phyloP scores from a whole-genome alignment of 1,140 invertebrate species.

The Platorchestia sp. region DNA sequence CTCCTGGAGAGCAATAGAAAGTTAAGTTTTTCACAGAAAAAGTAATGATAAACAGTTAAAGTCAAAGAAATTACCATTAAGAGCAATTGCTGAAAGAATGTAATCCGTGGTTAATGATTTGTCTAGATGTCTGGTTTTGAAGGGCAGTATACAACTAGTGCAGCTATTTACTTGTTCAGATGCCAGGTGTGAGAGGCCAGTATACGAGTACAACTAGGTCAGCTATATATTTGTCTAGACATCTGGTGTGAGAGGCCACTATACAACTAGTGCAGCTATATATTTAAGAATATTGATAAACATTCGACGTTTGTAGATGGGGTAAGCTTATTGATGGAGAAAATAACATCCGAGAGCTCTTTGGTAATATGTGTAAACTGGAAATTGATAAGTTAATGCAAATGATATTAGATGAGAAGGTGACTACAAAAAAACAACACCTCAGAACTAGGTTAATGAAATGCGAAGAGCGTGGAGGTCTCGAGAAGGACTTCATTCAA shows the following conservation, averaged over 20 bases:
- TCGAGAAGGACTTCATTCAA: neutral
- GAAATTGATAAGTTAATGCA: neutral
- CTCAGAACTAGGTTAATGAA: neutral
- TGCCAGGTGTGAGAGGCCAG: no score
- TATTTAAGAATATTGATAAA: neutral
- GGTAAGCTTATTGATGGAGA: neutral
- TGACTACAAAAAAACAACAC: neutral
- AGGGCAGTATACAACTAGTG: neutral
- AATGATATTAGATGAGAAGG: neutral
- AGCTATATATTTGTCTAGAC: neutral
- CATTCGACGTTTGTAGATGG: neutral
- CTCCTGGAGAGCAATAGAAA: no score
- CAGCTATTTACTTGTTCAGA: neutral
- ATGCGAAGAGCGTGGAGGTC: neutral
- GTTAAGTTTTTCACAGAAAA: no score
- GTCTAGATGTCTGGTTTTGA: neutral
- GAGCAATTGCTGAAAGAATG: no score
- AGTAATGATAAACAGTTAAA: no score
- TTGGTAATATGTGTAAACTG: no score
- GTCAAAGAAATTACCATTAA: no score
- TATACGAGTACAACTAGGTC: no score
- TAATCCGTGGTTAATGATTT: no score
- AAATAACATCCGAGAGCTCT: neutral
- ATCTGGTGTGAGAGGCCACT: neutral
- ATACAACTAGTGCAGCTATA: neutral